These are phyloP conservation scores for Metacarcinus magister DNA, from an alignment of 2,888 invertebrate species.

Conservation along the genomic window DNA sequence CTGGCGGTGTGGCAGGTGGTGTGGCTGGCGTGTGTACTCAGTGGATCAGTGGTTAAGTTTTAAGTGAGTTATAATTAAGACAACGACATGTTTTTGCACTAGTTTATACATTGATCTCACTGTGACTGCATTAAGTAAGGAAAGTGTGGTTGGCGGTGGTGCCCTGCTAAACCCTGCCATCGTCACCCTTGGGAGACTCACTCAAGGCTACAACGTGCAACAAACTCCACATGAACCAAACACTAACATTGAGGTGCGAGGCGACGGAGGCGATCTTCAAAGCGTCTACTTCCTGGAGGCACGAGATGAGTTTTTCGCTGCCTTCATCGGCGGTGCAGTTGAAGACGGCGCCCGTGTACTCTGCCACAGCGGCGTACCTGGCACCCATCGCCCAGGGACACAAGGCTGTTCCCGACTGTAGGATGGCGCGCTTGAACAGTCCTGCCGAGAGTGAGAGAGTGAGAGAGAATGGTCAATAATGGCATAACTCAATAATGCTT, in stretches of 20 bases:
- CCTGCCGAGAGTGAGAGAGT: conserved; percentile 57
- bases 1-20: too few relatives aligned
- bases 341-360: conserved; percentile 60
- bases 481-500: too few relatives aligned
- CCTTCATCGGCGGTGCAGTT: conserved; percentile 66
- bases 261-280: conserved; percentile 8
- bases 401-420: conserved; percentile 75
- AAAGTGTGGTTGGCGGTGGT: too few relatives aligned
- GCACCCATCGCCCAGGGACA: conserved; percentile 69
- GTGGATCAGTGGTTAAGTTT: too few relatives aligned
- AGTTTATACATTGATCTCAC: too few relatives aligned
- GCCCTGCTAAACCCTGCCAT: not conserved
- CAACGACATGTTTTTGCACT: too few relatives aligned
- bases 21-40: too few relatives aligned
- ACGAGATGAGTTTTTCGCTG: conserved; percentile 60
- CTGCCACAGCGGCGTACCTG: conserved; percentile 57
- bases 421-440: conserved; percentile 72
- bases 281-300: conserved; percentile 60
- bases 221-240: too few relatives aligned
- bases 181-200: too few relatives aligned
- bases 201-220: too few relatives aligned
- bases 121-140: too few relatives aligned
- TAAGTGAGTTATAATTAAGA: too few relatives aligned
- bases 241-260: conserved; percentile 10
- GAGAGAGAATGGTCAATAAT: not conserved